Percentiles rank a stretch among this genome's conserved stretches.
phyloP scores from a whole-genome alignment of 2,113 vertebrate species.

The Lepidothrix coronata region DNA sequence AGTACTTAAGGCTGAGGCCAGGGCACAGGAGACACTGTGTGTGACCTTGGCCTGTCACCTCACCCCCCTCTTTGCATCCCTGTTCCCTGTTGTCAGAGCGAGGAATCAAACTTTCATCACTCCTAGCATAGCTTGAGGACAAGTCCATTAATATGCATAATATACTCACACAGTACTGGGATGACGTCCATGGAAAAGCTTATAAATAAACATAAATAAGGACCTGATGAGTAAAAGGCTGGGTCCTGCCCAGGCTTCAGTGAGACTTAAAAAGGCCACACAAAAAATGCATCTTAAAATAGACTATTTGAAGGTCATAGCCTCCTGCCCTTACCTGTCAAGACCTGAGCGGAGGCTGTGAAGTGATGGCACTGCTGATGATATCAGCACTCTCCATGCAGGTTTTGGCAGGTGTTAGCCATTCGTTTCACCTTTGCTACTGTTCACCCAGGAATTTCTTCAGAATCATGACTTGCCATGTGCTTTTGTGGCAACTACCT shows the following conservation, averaged over 20 bases:
- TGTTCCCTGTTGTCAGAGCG: neutral
- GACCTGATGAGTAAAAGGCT: constrained; percentile 50
- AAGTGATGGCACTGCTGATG: constrained; percentile 64
- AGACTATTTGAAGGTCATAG: constrained; percentile 60
- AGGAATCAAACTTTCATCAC: constrained; percentile 13
- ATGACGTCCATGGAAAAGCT: constrained; percentile 54
- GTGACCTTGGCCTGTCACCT: constrained; percentile 5
- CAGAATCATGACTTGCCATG: constrained; percentile 55
- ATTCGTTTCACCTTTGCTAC: constrained; percentile 62
- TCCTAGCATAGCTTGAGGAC: constrained; percentile 30
- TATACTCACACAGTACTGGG: constrained; percentile 1
- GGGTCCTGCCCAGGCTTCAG: constrained; percentile 53
- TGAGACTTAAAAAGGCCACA: constrained; percentile 49
- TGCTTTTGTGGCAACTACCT: constrained; percentile 54
- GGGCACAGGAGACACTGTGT: neutral
- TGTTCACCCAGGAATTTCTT: constrained; percentile 70
- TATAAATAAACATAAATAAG: constrained; percentile 71
- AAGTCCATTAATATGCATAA: constrained; percentile 66
- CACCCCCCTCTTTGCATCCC: neutral
- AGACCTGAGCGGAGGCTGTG: constrained; percentile 14
- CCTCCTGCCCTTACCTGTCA: constrained; percentile 62
- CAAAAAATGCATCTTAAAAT: constrained; percentile 65
- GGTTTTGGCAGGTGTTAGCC: constrained; percentile 63
- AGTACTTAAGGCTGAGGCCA: neutral
- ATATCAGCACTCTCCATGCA: constrained; percentile 66